Percentiles rank a stretch among this genome's conserved stretches.
These are phyloP conservation scores for Cladopsammia gracilis DNA, from an alignment of 64 coral and sea anemone species.

Conservation along the genomic window DNA sequence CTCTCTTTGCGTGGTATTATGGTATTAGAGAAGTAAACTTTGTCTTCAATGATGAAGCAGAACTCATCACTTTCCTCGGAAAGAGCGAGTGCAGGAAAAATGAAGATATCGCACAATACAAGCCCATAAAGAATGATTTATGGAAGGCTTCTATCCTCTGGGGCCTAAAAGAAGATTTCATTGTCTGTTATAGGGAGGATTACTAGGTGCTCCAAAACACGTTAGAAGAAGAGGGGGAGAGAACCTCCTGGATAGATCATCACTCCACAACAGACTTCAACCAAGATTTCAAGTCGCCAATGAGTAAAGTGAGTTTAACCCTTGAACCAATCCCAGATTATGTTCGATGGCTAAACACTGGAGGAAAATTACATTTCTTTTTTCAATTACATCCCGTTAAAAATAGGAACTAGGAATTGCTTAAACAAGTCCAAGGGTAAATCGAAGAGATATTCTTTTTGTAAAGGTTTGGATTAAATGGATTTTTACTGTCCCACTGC, in stretches of 20 bases:
- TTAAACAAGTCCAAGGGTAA: too few species aligned
- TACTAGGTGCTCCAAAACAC: slow-evolving; percentile 47
- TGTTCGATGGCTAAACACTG: slow-evolving; percentile 5
- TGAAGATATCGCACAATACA: slow-evolving; percentile 27
- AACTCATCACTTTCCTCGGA: slow-evolving; percentile 22
- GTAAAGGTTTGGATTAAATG: too few species aligned
- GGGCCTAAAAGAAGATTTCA: slow-evolving; percentile 29
- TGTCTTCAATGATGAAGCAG: slow-evolving; percentile 24
- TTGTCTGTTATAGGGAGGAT: slow-evolving; percentile 44
- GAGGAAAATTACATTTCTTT: slow-evolving; percentile 62
- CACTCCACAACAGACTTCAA: slow-evolving; percentile 24
- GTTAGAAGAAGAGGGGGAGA: background rate
- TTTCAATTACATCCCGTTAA: too few species aligned
- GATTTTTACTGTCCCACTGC: too few species aligned
- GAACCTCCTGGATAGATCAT: slow-evolving; percentile 8
- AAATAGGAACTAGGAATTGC: too few species aligned
- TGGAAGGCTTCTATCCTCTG: slow-evolving; percentile 41
- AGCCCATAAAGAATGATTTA: background rate
- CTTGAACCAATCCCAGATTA: slow-evolving; percentile 68
- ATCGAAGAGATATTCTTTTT: too few species aligned
- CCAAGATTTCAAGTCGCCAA: background rate
- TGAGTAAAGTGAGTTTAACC: background rate
- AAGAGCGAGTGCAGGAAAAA: slow-evolving; percentile 45
- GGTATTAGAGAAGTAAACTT: background rate
- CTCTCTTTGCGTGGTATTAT: slow-evolving; percentile 20